Evolutionary conservation across 2,888 invertebrate species (phyloP).

Genomic region (Orthosia gracilis): DNA sequence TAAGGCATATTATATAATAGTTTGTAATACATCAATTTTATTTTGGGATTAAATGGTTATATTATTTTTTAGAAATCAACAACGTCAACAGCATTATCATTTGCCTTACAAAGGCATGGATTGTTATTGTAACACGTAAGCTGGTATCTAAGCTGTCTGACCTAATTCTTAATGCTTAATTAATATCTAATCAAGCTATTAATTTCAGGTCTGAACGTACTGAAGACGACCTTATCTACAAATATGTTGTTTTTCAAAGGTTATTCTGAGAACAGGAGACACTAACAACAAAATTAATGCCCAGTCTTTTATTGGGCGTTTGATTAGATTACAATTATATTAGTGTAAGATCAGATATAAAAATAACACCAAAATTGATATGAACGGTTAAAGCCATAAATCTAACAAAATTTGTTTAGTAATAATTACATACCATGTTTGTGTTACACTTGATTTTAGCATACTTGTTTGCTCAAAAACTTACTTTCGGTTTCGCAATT

Average conservation of each 20-base stretch:
- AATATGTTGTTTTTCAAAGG: conserved; percentile 18
- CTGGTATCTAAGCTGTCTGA: not conserved
- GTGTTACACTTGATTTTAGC: not conserved
- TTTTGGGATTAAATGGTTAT: too few species aligned
- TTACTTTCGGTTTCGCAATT: not conserved
- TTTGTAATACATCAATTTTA: too few species aligned
- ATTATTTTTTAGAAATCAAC: too few species aligned
- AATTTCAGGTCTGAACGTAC: conserved; percentile 23
- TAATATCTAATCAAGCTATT: conserved; percentile 24
- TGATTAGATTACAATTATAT: conserved; percentile 42
- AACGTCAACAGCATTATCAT: too few species aligned
- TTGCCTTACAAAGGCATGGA: too few species aligned
- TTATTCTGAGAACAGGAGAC: conserved; percentile 16
- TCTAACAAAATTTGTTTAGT: conserved; percentile 1
- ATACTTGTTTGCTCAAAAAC: not conserved
- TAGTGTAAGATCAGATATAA: not conserved
- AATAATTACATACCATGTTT: not conserved
- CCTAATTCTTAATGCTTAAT: conserved; percentile 10
- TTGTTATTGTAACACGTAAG: not conserved
- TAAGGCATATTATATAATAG: too few species aligned
- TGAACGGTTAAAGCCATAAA: not conserved
- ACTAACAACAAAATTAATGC: conserved; percentile 10
- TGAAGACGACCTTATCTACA: conserved; percentile 25
- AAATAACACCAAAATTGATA: not conserved
- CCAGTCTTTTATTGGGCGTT: conserved; percentile 3